Conservation (phyloP, 2,113 vertebrate genomes). For the Ctenomys sociabilis region DNA sequence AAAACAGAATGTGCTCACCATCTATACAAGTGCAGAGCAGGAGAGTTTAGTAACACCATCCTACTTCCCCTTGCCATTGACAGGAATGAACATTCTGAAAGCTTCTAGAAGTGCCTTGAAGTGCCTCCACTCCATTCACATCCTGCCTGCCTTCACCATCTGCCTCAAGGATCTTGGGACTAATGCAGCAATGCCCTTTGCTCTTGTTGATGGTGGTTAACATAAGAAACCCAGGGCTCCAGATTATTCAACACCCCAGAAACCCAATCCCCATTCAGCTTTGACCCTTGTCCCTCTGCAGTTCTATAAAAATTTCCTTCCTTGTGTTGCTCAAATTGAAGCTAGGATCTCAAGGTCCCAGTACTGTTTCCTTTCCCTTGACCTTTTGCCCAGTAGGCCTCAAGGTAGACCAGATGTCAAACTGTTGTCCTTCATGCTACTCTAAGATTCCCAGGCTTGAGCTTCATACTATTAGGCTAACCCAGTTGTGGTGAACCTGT, state of each 20-base stretch:
- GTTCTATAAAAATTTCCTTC: not conserved
- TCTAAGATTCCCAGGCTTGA: not conserved
- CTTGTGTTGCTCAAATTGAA: not conserved
- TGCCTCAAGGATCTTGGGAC: not conserved
- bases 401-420: not conserved
- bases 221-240: not conserved
- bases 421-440: not conserved
- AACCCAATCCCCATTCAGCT: not conserved
- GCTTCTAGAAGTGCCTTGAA: not conserved
- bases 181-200: not conserved
- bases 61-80: not conserved
- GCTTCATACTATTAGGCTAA: not conserved
- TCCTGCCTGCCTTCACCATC: not conserved
- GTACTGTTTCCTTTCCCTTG: not conserved
- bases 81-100: not conserved
- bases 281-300: not conserved
- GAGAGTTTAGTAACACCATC: not conserved
- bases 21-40: not conserved
- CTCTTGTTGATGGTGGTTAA: not conserved
- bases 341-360: not conserved
- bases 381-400: not conserved
- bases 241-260: not conserved
- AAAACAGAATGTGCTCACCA: not conserved
- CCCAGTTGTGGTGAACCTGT: not conserved
- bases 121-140: not conserved